Conservation (phyloP, 2,888 invertebrate species). For the Amblyjoppa proteus region DNA sequence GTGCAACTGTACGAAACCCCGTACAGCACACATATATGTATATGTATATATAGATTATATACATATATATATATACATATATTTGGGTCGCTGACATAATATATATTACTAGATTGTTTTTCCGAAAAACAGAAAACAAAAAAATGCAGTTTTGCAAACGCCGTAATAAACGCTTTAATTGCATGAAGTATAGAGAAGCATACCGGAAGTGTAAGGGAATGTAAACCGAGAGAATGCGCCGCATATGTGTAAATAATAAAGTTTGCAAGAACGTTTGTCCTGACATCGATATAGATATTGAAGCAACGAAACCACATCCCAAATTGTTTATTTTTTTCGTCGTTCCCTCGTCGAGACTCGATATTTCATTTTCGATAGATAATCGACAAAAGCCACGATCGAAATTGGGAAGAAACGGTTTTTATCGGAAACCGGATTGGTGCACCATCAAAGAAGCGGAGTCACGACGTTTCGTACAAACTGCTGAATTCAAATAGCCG, state of each 20-base stretch:
- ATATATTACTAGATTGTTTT: conserved; percentile 4
- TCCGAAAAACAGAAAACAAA: neutral
- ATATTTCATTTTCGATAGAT: neutral
- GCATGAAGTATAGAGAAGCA: conserved; percentile 39
- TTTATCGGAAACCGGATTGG: neutral
- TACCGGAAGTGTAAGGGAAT: conserved; percentile 47
- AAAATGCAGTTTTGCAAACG: conserved; percentile 8
- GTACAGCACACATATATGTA: conserved; percentile 11
- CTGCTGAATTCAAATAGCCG: conserved; percentile 22
- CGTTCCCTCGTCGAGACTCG: neutral
- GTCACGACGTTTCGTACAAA: neutral
- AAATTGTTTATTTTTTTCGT: neutral
- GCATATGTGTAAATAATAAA: conserved; percentile 63
- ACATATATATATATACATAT: neutral
- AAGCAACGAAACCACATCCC: conserved; percentile 13
- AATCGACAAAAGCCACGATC: neutral
- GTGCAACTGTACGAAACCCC: conserved; percentile 38
- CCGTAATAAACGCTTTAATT: conserved; percentile 48
- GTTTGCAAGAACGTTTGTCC: conserved; percentile 45
- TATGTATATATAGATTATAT: conserved; percentile 5
- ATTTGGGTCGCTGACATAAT: conserved; percentile 5
- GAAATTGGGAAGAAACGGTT: neutral
- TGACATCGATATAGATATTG: conserved; percentile 1
- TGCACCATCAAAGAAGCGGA: neutral
- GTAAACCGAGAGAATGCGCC: conserved; percentile 53